Percentiles rank a stretch among this genome's conserved stretches.
Evolutionary conservation across 2,113 vertebrate genomes (phyloP).

Genomic region (Bettongia penicillata): DNA sequence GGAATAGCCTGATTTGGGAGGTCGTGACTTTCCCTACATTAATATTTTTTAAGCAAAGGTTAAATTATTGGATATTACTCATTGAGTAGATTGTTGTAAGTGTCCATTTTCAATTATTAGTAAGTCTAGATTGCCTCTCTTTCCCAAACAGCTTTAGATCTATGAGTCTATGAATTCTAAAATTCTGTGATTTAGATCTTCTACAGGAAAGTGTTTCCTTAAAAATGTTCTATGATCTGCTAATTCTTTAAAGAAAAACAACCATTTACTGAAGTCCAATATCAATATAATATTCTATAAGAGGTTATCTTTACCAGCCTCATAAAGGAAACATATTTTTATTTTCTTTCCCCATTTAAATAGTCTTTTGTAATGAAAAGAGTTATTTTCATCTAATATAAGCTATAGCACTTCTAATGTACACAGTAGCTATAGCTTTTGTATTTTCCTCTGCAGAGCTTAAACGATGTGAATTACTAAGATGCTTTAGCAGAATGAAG

Average conservation of each 20-base stretch:
- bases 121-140: not conserved
- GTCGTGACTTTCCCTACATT: not conserved
- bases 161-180: not conserved
- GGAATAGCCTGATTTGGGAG: not conserved
- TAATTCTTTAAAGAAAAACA: not conserved
- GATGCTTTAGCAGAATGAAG: not conserved
- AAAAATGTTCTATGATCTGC: not conserved
- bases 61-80: not conserved
- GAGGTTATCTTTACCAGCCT: not conserved
- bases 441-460: conserved; percentile 4
- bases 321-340: not conserved
- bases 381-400: not conserved
- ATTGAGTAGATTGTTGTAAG: not conserved
- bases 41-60: not conserved
- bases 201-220: not conserved
- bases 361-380: conserved; percentile 12
- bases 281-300: not conserved
- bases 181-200: conserved; percentile 3
- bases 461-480: not conserved
- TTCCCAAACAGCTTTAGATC: not conserved
- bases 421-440: not conserved
- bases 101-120: not conserved
- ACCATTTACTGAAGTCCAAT: not conserved
- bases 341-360: conserved; percentile 11
- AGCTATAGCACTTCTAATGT: not conserved